Conservation (phyloP, 2,797 vertebrate species). For the Xiphophorus birchmanni region DNA sequence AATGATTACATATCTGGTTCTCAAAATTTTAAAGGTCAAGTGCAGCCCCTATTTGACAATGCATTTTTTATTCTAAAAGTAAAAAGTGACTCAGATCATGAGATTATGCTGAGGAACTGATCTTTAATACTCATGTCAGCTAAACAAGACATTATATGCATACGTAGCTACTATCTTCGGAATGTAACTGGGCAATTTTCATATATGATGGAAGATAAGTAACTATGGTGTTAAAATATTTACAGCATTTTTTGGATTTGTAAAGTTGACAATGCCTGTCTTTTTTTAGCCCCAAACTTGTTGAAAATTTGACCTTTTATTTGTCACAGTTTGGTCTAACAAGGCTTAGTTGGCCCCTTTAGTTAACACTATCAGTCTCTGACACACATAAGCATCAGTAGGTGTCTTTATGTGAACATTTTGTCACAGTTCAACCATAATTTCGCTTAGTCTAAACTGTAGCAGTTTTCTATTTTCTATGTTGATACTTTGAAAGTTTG, state of each 20-base stretch:
- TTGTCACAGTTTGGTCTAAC: neutral
- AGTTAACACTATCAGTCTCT: neutral
- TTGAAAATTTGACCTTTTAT: neutral
- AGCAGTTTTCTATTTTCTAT: neutral
- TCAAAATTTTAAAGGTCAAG: neutral
- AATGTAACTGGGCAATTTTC: neutral
- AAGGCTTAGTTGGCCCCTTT: neutral
- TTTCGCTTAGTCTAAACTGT: neutral
- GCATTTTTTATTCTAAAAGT: neutral
- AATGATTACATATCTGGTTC: neutral
- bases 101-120: neutral
- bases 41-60: no score
- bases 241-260: neutral
- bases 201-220: neutral
- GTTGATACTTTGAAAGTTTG: neutral
- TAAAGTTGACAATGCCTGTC: neutral
- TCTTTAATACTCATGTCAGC: neutral
- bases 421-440: neutral
- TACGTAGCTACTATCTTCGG: neutral
- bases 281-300: neutral
- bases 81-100: neutral
- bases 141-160: neutral
- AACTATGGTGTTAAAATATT: neutral
- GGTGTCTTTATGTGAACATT: neutral
- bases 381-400: neutral